A percentile compares a stretch with the other conserved stretches of the same genome.
Conservation (phyloP, 2,113 vertebrate genomes). For the Otolemur garnettii region DNA sequence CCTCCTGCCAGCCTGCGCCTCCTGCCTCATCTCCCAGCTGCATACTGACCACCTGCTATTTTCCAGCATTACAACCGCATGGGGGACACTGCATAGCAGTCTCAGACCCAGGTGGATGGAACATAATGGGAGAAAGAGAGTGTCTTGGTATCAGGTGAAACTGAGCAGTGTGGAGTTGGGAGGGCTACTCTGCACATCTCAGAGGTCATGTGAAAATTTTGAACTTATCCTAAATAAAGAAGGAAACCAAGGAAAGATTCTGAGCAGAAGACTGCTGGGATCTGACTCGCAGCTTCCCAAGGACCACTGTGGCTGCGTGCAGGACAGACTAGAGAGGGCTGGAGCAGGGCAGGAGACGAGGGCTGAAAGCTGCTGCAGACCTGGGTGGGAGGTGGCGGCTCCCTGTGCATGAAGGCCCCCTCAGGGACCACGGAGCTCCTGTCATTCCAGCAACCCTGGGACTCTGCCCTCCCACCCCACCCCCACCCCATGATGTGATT, state of each 20-base stretch:
- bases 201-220: not conserved
- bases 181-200: not conserved
- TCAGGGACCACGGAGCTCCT: not conserved
- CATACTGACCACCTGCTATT: not conserved
- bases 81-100: not conserved
- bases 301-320: not conserved
- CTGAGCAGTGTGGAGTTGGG: too few relatives aligned
- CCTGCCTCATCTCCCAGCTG: not conserved
- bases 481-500: not conserved
- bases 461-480: not conserved
- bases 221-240: conserved; percentile 14
- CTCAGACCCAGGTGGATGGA: not conserved
- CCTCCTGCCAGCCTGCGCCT: not conserved
- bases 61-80: not conserved
- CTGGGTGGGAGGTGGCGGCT: not conserved
- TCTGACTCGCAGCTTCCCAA: not conserved
- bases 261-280: not conserved
- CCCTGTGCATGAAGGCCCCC: not conserved
- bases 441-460: not conserved
- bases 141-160: not conserved
- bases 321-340: not conserved
- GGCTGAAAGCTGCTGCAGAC: not conserved
- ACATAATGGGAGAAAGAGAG: not conserved
- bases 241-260: not conserved
- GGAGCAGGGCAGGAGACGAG: not conserved